phyloP scores from a whole-genome alignment of 2,113 vertebrate genomes.

The Psettodes erumei region DNA sequence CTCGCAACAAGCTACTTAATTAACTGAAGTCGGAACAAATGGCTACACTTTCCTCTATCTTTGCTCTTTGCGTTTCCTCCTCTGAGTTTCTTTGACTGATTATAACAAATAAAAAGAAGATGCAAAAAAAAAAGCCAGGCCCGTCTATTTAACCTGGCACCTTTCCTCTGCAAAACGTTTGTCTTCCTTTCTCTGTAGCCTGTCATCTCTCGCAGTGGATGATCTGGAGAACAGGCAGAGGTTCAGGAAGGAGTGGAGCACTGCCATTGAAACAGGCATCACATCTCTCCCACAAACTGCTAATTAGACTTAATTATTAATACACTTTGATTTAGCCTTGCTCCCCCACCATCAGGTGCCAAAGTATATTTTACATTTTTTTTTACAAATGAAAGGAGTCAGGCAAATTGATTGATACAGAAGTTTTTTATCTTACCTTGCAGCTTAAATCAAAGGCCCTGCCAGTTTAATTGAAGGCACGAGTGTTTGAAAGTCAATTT shows the following conservation, averaged over 20 bases:
- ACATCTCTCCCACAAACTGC: conserved; percentile 78
- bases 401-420: conserved; percentile 81
- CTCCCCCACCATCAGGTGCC: conserved; percentile 75
- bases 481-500: conserved; percentile 72
- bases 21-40: conserved; percentile 76
- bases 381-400: conserved; percentile 82
- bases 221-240: conserved; percentile 74
- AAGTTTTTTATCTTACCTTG: conserved; percentile 66
- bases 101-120: conserved; percentile 49
- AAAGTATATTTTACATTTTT: conserved; percentile 76
- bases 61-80: conserved; percentile 41
- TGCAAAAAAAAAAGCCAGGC: conserved; percentile 25
- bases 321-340: conserved; percentile 83
- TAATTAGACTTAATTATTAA: conserved; percentile 88
- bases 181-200: conserved; percentile 69
- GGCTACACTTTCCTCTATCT: conserved; percentile 56
- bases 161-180: conserved; percentile 62
- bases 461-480: conserved; percentile 74
- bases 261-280: conserved; percentile 78
- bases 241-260: conserved; percentile 72
- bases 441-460: conserved; percentile 78
- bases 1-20: conserved; percentile 74
- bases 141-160: conserved; percentile 57
- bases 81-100: conserved; percentile 47
- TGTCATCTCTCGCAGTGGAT: conserved; percentile 72